phyloP scores from a whole-genome alignment of 2,113 vertebrate genomes.

The Caranx melampygus region DNA sequence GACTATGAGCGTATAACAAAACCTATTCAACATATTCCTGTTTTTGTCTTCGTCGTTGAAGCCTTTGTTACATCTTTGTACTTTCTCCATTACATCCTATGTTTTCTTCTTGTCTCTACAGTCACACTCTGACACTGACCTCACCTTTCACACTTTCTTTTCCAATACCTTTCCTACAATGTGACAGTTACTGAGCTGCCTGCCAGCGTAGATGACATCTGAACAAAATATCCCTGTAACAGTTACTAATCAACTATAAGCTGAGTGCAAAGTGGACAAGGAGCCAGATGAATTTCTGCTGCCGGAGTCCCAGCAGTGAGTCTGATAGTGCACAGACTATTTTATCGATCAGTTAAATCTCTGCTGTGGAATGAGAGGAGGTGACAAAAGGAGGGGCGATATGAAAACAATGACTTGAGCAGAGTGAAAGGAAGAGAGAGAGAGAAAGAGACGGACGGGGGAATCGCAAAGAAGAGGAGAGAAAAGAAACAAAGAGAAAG shows the following conservation, averaged over 20 bases:
- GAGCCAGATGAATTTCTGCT: constrained; percentile 28
- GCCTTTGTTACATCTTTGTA: background rate
- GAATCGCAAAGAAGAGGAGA: background rate
- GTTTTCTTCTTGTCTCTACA: background rate
- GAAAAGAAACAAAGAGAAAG: constrained; percentile 13
- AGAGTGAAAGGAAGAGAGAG: background rate
- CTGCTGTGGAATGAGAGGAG: constrained; percentile 1
- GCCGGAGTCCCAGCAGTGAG: constrained; percentile 9
- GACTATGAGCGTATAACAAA: background rate
- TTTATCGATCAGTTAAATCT: constrained; percentile 31
- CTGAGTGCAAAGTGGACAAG: background rate
- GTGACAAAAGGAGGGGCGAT: background rate
- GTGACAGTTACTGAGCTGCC: constrained; percentile 40
- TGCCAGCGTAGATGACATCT: constrained; percentile 15
- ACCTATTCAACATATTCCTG: background rate
- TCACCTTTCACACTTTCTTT: constrained; percentile 37
- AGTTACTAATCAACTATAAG: constrained; percentile 34
- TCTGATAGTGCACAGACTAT: background rate
- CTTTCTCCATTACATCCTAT: background rate
- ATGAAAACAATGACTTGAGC: background rate
- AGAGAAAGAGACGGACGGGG: background rate
- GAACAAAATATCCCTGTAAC: constrained; percentile 32
- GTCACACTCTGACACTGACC: constrained; percentile 13
- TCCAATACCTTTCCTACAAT: constrained; percentile 35
- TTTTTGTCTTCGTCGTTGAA: background rate